Percentiles rank a stretch among this genome's conserved stretches.
phyloP scores from a whole-genome alignment of 2,888 invertebrate species.

The Phymatocera aterrima region DNA sequence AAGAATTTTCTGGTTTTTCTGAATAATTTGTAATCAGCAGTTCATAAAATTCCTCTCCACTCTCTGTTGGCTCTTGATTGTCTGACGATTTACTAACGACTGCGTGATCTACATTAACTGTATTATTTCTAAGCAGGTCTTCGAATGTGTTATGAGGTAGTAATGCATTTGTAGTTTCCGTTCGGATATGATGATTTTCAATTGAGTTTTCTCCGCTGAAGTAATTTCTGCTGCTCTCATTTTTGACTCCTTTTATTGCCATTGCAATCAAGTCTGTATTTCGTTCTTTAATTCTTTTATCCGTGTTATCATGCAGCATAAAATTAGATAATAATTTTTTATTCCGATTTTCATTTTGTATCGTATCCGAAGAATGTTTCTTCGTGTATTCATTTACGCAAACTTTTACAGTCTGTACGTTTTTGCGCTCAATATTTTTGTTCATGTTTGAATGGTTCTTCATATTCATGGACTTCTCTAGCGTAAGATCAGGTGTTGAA shows the following conservation, averaged over 20 bases:
- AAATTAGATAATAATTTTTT: not conserved
- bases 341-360: not conserved
- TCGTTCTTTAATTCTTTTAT: not conserved
- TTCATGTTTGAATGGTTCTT: not conserved
- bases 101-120: not conserved
- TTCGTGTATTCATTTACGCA: not conserved
- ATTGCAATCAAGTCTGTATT: not conserved
- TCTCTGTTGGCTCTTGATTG: slow-evolving; percentile 59
- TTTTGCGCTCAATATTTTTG: not conserved
- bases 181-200: not conserved
- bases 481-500: not conserved
- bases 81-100: slow-evolving; percentile 7
- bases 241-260: not conserved
- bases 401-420: not conserved
- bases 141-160: not conserved
- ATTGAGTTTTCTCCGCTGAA: not conserved
- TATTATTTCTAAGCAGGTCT: not conserved
- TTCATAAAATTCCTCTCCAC: slow-evolving; percentile 67
- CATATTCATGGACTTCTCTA: not conserved
- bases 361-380: not conserved
- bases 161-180: not conserved
- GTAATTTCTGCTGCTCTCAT: not conserved
- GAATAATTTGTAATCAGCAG: slow-evolving; percentile 62
- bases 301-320: not conserved
- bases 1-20: slow-evolving; percentile 52